These are phyloP conservation scores for Apteryx mantelli DNA, from an alignment of 2,113 vertebrate species.

Conservation along the genomic window DNA sequence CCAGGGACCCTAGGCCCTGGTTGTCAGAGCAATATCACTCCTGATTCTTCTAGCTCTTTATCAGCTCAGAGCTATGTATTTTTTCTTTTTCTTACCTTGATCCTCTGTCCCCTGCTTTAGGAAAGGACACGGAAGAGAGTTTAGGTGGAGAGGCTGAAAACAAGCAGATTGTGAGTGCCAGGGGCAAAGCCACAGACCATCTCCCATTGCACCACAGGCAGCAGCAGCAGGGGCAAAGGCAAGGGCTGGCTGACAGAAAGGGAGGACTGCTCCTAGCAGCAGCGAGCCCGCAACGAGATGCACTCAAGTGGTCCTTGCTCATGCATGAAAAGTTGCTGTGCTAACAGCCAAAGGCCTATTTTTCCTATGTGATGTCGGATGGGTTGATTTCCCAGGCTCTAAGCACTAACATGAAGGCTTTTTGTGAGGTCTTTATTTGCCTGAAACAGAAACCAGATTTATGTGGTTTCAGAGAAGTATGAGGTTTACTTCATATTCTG, in stretches of 20 bases:
- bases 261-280: background rate
- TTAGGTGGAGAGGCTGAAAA: background rate
- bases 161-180: background rate
- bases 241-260: background rate
- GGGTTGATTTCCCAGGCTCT: background rate
- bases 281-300: rapidly evolving
- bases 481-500: background rate
- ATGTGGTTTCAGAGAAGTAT: background rate
- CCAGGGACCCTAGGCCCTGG: rapidly evolving
- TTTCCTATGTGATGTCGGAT: background rate
- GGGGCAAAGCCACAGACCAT: background rate
- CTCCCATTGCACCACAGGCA: background rate
- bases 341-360: background rate
- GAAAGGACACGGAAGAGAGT: background rate
- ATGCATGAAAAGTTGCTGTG: background rate
- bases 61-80: background rate
- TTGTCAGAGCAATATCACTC: background rate
- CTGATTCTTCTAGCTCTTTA: background rate
- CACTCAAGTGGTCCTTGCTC: background rate
- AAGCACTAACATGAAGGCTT: background rate
- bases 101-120: background rate
- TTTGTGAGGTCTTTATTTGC: background rate
- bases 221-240: background rate
- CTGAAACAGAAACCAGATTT: constrained; percentile 10
- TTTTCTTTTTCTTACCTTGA: background rate